phyloP scores from a whole-genome alignment of 2,888 invertebrate genomes.

The Andrena hattorfiana region DNA sequence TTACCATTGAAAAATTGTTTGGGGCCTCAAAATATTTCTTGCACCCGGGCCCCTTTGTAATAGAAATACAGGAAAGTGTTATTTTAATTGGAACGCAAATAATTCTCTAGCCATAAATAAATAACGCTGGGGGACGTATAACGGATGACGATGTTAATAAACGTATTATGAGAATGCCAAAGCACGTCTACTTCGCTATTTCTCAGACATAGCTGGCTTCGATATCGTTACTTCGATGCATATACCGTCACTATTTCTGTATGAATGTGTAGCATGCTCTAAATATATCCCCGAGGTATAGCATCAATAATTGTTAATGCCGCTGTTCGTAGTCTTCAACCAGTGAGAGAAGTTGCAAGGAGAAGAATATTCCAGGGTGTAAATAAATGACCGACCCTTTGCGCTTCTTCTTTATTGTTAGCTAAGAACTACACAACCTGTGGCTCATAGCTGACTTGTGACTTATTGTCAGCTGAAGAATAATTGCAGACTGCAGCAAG shows the following conservation, averaged over 20 bases:
- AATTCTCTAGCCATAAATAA: neutral
- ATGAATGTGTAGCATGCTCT: neutral
- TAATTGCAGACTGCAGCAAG: too few relatives aligned
- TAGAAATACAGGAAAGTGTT: neutral
- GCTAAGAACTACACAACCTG: too few relatives aligned
- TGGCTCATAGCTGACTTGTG: too few relatives aligned
- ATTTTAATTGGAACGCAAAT: neutral
- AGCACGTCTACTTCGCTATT: neutral
- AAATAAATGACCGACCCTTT: too few relatives aligned
- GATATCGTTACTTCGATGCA: neutral
- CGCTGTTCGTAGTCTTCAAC: neutral
- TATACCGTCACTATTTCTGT: neutral
- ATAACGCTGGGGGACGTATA: neutral
- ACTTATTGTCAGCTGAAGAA: too few relatives aligned
- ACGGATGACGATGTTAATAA: neutral
- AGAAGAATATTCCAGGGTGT: neutral
- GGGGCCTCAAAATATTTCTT: too few relatives aligned
- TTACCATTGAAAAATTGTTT: too few relatives aligned
- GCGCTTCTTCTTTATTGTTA: too few relatives aligned
- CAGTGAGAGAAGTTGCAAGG: neutral
- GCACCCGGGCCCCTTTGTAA: too few relatives aligned
- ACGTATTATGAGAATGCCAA: neutral
- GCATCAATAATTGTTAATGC: constrained; percentile 1
- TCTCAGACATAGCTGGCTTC: neutral
- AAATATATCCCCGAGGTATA: neutral